Conservation (phyloP, 53 echinoderm and acorn worm species). For the Antedon mediterranea region DNA sequence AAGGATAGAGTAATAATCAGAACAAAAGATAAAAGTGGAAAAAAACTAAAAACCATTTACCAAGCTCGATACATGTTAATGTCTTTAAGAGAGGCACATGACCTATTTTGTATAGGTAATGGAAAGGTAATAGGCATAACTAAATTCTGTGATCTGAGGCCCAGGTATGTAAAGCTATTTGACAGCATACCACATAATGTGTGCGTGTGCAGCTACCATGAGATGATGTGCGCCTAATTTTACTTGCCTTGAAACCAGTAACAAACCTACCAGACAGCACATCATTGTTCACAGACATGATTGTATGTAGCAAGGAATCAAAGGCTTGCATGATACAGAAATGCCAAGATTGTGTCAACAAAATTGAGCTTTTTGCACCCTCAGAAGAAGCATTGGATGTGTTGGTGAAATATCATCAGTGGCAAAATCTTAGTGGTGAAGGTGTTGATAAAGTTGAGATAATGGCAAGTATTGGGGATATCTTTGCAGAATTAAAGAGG, state of each 20-base stretch:
- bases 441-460: conserved; percentile 20
- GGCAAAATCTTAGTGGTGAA: conserved; percentile 5
- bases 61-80: conserved; percentile 32
- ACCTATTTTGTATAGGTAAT: conserved; percentile 6
- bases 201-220: neutral
- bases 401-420: conserved; percentile 19
- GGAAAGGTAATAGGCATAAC: neutral
- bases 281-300: conserved; percentile 6
- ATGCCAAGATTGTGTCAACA: conserved; percentile 10
- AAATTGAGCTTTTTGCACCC: conserved; percentile 8
- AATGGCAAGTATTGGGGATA: conserved; percentile 3
- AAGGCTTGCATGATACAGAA: conserved; percentile 22
- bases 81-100: conserved; percentile 24
- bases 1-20: conserved; percentile 26
- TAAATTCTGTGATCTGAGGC: conserved; percentile 39
- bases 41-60: conserved; percentile 12
- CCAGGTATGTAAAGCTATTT: conserved; percentile 22
- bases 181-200: conserved; percentile 31
- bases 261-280: conserved; percentile 7
- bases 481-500: conserved; percentile 9
- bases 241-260: neutral
- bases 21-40: conserved; percentile 5
- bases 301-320: conserved; percentile 15
- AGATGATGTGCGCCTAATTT: too few relatives aligned
- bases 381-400: neutral